Evolutionary conservation across 2,797 vertebrate genomes (phyloP).

Genomic region (Alfaro cultratus): DNA sequence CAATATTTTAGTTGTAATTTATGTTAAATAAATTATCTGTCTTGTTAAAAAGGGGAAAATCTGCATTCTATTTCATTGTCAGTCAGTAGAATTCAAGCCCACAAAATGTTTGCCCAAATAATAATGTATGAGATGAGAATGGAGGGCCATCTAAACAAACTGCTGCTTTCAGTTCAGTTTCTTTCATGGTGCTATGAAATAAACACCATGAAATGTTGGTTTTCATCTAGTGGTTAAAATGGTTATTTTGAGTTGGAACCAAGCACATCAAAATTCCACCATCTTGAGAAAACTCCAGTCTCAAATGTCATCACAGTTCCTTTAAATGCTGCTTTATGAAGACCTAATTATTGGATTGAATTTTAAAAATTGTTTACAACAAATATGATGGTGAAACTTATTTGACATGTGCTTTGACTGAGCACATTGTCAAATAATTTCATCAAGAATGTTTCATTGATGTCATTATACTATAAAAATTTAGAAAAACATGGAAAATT

Average conservation of each 20-base stretch:
- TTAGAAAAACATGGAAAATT: not conserved
- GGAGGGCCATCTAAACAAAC: not conserved
- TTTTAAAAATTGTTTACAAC: not conserved
- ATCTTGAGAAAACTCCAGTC: not conserved
- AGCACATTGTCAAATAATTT: too few relatives aligned
- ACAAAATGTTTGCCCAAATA: not conserved
- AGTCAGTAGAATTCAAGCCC: slow-evolving; percentile 11
- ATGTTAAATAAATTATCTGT: slow-evolving; percentile 77
- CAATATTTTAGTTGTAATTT: slow-evolving; percentile 59
- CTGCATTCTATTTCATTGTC: slow-evolving; percentile 72
- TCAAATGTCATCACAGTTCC: not conserved
- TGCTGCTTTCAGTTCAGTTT: not conserved
- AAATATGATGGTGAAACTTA: not conserved
- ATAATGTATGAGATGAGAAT: not conserved
- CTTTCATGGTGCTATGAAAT: too few relatives aligned
- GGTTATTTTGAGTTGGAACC: not conserved
- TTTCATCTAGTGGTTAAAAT: not conserved
- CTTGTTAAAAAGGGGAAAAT: slow-evolving; percentile 66
- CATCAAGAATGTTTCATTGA: too few relatives aligned
- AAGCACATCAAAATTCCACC: not conserved
- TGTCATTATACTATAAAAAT: too few relatives aligned
- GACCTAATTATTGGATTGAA: not conserved
- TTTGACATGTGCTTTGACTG: too few relatives aligned
- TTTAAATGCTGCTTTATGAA: not conserved
- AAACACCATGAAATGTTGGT: too few relatives aligned